Percentiles rank a stretch among this genome's conserved stretches.
These are phyloP conservation scores for Schizothorax lantsangensis DNA, from an alignment of 2,797 vertebrate species.

Conservation along the genomic window DNA sequence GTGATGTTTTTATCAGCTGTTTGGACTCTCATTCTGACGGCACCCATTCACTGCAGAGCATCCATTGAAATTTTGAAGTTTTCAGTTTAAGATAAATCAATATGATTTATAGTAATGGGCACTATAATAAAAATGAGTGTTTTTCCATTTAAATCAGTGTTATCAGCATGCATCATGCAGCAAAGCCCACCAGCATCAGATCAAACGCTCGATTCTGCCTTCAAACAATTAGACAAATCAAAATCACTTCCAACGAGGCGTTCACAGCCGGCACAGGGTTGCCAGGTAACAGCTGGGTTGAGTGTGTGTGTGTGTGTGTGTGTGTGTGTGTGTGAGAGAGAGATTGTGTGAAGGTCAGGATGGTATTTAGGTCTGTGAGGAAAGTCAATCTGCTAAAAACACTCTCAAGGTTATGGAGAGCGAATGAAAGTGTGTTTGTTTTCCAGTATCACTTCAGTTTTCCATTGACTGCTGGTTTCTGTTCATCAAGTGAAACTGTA, in stretches of 20 bases:
- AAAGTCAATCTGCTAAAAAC: conserved; percentile 43
- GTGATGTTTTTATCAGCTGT: background rate
- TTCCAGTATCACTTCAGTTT: conserved; percentile 35
- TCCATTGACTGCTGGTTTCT: background rate
- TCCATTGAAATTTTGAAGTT: background rate
- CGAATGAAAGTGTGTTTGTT: conserved; percentile 32
- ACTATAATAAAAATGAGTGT: background rate
- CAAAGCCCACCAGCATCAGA: background rate
- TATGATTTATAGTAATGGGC: background rate
- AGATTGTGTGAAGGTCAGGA: conserved; percentile 57
- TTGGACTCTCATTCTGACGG: background rate
- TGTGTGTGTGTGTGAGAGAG: too few relatives aligned
- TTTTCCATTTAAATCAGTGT: background rate
- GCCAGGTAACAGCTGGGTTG: conserved; percentile 61
- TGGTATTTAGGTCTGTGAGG: conserved; percentile 32
- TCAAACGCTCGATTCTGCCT: background rate
- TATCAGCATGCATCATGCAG: background rate
- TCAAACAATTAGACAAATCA: background rate
- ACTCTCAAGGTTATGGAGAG: conserved; percentile 24
- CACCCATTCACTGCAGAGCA: background rate
- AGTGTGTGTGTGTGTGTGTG: too few relatives aligned
- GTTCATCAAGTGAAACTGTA: background rate
- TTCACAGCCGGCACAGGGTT: conserved; percentile 33
- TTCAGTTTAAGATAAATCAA: background rate
- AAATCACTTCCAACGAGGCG: conserved; percentile 49